Conservation (phyloP, 1,140 invertebrate species). For the Chymomyza costata region DNA sequence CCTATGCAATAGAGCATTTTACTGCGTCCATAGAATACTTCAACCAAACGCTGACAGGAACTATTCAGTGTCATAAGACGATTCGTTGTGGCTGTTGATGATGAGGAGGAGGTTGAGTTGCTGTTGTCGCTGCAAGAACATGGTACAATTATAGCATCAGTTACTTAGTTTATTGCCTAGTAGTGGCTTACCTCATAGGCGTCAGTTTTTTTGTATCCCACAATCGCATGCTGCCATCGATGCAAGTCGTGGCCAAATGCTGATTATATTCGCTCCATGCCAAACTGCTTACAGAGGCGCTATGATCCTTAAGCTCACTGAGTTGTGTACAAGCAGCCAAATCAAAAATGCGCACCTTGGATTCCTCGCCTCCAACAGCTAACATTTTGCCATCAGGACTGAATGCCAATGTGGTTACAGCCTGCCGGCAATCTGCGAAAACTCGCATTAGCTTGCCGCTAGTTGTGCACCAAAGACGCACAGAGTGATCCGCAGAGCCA, state of each 20-base stretch:
- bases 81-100: conserved; percentile 63
- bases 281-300: conserved; percentile 84
- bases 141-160: conserved; percentile 4
- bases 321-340: conserved; percentile 78
- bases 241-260: conserved; percentile 84
- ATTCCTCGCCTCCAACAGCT: conserved; percentile 82
- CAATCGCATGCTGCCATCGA: conserved; percentile 85
- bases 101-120: conserved; percentile 44
- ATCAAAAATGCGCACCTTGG: conserved; percentile 79
- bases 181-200: conserved; percentile 48
- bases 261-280: conserved; percentile 80
- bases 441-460: conserved; percentile 83
- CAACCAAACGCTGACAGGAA: conserved; percentile 70
- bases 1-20: conserved; percentile 65
- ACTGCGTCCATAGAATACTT: conserved; percentile 64
- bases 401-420: conserved; percentile 85
- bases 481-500: conserved; percentile 85
- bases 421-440: conserved; percentile 86
- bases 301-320: conserved; percentile 86
- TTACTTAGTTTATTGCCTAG: not conserved
- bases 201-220: conserved; percentile 78
- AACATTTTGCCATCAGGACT: conserved; percentile 88
- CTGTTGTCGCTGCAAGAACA: conserved; percentile 49
- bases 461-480: conserved; percentile 83
- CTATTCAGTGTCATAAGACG: conserved; percentile 60